Conservation (phyloP, 2,797 vertebrate genomes). For the Ctenosaura bakeri region DNA sequence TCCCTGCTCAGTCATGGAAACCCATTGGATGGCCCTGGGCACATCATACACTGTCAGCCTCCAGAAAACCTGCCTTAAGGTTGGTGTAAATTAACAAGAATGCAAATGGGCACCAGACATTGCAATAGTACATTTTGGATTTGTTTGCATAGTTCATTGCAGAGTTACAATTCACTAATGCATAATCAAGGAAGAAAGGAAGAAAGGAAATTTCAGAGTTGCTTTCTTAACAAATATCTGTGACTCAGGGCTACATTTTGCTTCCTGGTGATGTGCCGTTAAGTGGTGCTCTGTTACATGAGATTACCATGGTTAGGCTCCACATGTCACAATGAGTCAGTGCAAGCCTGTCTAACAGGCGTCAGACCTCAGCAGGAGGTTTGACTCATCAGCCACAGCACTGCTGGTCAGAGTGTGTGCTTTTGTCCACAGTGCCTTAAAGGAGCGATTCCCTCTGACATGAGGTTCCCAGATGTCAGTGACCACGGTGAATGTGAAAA, state of each 20-base stretch:
- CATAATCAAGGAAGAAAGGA: background rate
- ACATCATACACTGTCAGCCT: too few relatives aligned
- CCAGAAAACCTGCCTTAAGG: too few relatives aligned
- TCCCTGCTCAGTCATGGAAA: too few relatives aligned
- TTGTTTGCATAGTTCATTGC: too few relatives aligned
- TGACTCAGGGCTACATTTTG: conserved; percentile 35
- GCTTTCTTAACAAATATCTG: conserved; percentile 4
- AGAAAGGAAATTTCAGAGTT: conserved; percentile 41
- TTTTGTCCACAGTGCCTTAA: conserved; percentile 56
- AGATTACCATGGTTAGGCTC: conserved; percentile 58
- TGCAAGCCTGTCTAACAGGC: conserved; percentile 43
- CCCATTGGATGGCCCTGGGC: too few relatives aligned
- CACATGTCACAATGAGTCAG: conserved; percentile 60
- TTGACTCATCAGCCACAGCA: conserved; percentile 54
- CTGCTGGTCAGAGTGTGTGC: conserved; percentile 44
- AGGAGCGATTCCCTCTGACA: background rate
- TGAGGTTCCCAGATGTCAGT: background rate
- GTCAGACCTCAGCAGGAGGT: conserved; percentile 32
- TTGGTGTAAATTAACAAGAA: too few relatives aligned
- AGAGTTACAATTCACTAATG: too few relatives aligned
- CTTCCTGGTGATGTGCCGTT: conserved; percentile 36
- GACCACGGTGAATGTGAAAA: background rate
- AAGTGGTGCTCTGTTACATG: conserved; percentile 51
- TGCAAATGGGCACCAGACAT: too few relatives aligned
- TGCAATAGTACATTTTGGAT: too few relatives aligned